Conservation (phyloP, 2,113 vertebrate species). For the Ammodytes marinus region DNA sequence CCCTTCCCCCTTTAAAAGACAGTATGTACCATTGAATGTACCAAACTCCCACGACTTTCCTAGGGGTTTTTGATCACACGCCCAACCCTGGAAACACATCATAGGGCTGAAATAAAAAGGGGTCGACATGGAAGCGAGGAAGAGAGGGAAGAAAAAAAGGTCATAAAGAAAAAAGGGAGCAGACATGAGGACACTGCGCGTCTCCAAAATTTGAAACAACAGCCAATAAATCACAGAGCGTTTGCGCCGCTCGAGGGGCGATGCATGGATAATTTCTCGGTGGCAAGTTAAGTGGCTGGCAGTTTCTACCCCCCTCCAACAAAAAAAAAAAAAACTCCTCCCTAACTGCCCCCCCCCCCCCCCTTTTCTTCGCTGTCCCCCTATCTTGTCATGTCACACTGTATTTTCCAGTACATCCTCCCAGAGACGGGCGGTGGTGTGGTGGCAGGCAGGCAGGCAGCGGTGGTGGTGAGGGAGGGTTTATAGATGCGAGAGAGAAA, state of each 20-base stretch:
- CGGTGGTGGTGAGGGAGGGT: conserved; percentile 18
- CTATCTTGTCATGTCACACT: conserved; percentile 75
- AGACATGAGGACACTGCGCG: conserved; percentile 59
- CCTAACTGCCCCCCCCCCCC: conserved; percentile 40
- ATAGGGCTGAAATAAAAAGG: conserved; percentile 2
- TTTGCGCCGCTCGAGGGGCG: conserved; percentile 60
- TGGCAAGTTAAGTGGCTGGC: conserved; percentile 80
- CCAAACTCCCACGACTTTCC: background rate
- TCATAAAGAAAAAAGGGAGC: conserved; percentile 54
- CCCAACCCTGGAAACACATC: background rate
- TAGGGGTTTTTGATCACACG: background rate
- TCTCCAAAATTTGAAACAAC: conserved; percentile 75
- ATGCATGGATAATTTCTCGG: conserved; percentile 72
- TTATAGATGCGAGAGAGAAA: conserved; percentile 78
- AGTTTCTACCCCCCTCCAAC: conserved; percentile 64
- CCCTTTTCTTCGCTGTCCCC: conserved; percentile 56
- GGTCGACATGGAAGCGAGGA: conserved; percentile 20
- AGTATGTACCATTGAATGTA: background rate
- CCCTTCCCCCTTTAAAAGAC: background rate
- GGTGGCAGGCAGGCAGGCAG: conserved; percentile 3
- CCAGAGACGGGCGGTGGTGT: conserved; percentile 58
- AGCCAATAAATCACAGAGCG: conserved; percentile 77
- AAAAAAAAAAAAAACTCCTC: conserved; percentile 64
- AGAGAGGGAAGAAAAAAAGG: conserved; percentile 40
- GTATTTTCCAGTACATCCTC: conserved; percentile 82